Conservation (phyloP, 2,888 invertebrate genomes). For the Ganaspis brasiliensis region DNA sequence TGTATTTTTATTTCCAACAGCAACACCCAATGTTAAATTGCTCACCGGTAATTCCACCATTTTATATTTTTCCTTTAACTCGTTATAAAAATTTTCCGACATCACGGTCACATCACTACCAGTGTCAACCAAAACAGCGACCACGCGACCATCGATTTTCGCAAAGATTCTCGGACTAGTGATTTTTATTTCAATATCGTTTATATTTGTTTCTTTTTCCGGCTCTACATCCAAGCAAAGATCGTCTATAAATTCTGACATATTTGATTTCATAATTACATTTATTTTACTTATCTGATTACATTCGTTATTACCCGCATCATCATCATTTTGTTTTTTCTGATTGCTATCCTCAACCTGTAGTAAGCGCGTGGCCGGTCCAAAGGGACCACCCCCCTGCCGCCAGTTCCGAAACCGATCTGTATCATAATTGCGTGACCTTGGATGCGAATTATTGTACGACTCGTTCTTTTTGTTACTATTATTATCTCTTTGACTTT, state of each 20-base stretch:
- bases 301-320: not conserved
- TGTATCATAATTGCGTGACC: not conserved
- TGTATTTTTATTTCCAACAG: not conserved
- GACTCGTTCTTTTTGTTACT: not conserved
- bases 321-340: not conserved
- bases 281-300: not conserved
- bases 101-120: conserved; percentile 37
- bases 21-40: conserved; percentile 16
- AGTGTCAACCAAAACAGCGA: conserved; percentile 11
- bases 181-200: not conserved
- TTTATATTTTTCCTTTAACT: not conserved
- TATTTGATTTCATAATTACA: not conserved
- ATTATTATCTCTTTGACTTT: not conserved
- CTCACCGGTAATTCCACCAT: conserved; percentile 26
- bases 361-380: not conserved
- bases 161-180: conserved; percentile 11
- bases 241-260: not conserved
- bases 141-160: not conserved
- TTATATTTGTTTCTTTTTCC: not conserved
- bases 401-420: not conserved
- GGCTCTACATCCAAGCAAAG: conserved; percentile 1
- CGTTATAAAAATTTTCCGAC: conserved; percentile 31
- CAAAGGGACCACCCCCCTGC: not conserved
- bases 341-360: not conserved
- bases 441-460: not conserved